Evolutionary conservation across 2,888 invertebrate species (phyloP).

Genomic region (Cheilosia vernalis): DNA sequence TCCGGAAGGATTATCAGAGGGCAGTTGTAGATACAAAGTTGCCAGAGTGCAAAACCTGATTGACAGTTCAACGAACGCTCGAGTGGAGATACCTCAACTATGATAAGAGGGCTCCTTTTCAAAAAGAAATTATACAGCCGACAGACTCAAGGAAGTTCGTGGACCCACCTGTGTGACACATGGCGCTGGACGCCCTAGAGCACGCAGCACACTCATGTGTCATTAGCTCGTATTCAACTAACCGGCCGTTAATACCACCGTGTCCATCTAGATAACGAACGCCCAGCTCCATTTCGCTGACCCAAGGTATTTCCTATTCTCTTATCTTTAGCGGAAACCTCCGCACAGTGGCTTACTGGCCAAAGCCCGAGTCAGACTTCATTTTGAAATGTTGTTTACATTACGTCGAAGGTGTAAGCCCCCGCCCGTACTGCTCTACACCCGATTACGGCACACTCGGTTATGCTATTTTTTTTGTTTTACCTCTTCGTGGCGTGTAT

Average conservation of each 20-base stretch:
- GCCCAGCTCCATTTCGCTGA: constrained; percentile 29
- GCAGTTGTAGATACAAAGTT: too few species aligned
- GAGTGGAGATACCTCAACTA: background rate
- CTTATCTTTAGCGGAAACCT: constrained; percentile 65
- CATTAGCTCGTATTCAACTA: constrained; percentile 34
- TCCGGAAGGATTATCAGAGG: too few species aligned
- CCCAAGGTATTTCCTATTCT: constrained; percentile 64
- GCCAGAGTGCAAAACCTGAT: too few species aligned
- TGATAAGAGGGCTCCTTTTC: constrained; percentile 2
- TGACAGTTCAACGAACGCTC: background rate
- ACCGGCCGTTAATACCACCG: constrained; percentile 23
- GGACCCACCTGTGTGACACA: constrained; percentile 32
- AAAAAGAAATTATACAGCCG: background rate
- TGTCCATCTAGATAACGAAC: constrained; percentile 28
- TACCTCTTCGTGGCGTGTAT: constrained; percentile 21
- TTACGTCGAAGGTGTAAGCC: constrained; percentile 38
- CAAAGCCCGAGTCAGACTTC: constrained; percentile 34
- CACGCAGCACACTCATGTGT: background rate
- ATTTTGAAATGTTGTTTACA: constrained; percentile 57
- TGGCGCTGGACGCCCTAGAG: too few species aligned
- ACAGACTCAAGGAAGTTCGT: constrained; percentile 23
- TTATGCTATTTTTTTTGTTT: constrained; percentile 45
- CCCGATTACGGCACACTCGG: constrained; percentile 53
- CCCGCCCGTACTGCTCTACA: constrained; percentile 19
- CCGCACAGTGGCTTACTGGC: constrained; percentile 43